These are phyloP conservation scores for Acanthacorydalis orientalis DNA, from an alignment of 2,888 invertebrate genomes.

Conservation along the genomic window DNA sequence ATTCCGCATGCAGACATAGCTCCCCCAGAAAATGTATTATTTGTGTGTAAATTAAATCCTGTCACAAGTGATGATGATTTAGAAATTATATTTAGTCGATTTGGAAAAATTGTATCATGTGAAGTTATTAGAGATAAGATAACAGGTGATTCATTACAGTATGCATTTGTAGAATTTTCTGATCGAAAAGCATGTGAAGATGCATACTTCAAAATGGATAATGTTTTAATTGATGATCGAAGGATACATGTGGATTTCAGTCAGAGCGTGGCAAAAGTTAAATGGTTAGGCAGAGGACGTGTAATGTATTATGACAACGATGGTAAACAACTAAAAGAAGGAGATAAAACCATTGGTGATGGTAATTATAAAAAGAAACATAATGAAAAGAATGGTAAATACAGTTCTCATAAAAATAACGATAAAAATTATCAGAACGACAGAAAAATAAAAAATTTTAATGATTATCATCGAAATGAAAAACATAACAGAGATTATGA, in stretches of 20 bases:
- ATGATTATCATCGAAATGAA: conserved; percentile 1
- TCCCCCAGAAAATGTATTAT: conserved; percentile 96
- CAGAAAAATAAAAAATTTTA: neutral
- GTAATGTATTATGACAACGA: conserved; percentile 43
- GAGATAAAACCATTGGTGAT: conserved; percentile 5
- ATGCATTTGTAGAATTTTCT: conserved; percentile 97
- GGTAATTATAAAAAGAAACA: conserved; percentile 7
- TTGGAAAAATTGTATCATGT: conserved; percentile 84
- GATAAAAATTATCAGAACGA: conserved; percentile 5
- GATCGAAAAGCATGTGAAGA: conserved; percentile 86
- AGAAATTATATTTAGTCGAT: conserved; percentile 93
- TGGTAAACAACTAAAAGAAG: conserved; percentile 15
- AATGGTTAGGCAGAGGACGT: conserved; percentile 77
- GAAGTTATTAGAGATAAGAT: conserved; percentile 92
- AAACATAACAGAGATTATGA: conserved; percentile 5
- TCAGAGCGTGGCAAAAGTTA: conserved; percentile 91
- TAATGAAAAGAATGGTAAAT: conserved; percentile 14
- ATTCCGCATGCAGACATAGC: conserved; percentile 93
- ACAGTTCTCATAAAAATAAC: conserved; percentile 9
- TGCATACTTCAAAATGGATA: conserved; percentile 99
- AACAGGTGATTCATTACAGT: conserved; percentile 88
- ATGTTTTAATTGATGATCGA: conserved; percentile 95
- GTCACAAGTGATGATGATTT: conserved; percentile 94
- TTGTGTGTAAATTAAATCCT: conserved; percentile 97
- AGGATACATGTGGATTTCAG: conserved; percentile 99